Percentiles rank a stretch among this genome's conserved stretches.
These are phyloP conservation scores for Rhyzopertha dominica DNA, from an alignment of 1,140 invertebrate species.

Conservation along the genomic window DNA sequence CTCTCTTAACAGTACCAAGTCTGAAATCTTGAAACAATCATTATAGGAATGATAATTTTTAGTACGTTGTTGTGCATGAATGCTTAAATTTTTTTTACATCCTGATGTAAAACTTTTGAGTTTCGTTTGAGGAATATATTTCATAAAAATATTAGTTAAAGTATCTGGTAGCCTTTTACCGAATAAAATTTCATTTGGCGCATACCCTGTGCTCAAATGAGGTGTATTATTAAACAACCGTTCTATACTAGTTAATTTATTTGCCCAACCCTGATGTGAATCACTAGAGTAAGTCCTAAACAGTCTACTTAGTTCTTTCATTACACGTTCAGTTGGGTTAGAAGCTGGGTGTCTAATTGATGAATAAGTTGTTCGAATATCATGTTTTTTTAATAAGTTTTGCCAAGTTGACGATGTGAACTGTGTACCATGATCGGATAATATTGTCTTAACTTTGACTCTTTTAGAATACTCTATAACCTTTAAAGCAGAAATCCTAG, in stretches of 20 bases:
- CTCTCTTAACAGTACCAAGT: too few relatives aligned
- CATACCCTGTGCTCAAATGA: slow-evolving; percentile 38
- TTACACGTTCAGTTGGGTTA: slow-evolving; percentile 34
- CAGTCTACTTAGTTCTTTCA: slow-evolving; percentile 32
- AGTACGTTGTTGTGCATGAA: too few relatives aligned
- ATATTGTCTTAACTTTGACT: slow-evolving; percentile 18
- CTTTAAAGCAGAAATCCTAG: slow-evolving; percentile 16
- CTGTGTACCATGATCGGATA: slow-evolving; percentile 27
- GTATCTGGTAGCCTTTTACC: slow-evolving; percentile 24
- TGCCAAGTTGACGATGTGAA: slow-evolving; percentile 23
- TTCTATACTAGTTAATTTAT: slow-evolving; percentile 24
- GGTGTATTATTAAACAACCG: slow-evolving; percentile 38
- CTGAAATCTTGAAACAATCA: too few relatives aligned
- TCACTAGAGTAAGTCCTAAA: slow-evolving; percentile 31
- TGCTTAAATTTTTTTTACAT: too few relatives aligned
- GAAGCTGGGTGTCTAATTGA: slow-evolving; percentile 34
- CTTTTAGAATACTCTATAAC: slow-evolving; percentile 23
- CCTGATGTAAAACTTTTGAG: too few relatives aligned
- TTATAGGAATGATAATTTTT: too few relatives aligned
- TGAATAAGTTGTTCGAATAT: slow-evolving; percentile 25
- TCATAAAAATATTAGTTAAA: too few relatives aligned
- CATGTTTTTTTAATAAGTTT: slow-evolving; percentile 16
- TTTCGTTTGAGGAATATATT: too few relatives aligned
- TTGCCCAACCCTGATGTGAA: slow-evolving; percentile 26
- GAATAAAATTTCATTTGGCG: slow-evolving; percentile 40